phyloP scores from a whole-genome alignment of 1,140 invertebrate genomes.

The Dreissena rostriformis region DNA sequence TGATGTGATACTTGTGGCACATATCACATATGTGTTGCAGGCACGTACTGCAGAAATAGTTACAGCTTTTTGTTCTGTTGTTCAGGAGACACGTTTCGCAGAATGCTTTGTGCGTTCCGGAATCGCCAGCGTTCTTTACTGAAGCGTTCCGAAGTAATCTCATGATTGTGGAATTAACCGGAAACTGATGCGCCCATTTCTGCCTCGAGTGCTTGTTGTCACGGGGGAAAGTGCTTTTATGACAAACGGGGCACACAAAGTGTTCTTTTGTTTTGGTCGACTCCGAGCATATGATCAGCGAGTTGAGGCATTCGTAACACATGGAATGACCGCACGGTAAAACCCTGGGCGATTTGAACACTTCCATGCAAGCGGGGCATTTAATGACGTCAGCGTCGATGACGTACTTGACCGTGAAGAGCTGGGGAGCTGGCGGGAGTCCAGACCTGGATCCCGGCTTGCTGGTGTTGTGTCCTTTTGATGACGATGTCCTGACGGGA shows the following conservation, averaged over 20 bases:
- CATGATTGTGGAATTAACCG: constrained; percentile 28
- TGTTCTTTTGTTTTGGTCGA: constrained; percentile 32
- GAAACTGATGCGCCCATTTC: constrained; percentile 46
- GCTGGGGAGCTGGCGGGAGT: constrained; percentile 35
- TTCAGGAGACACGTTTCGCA: constrained; percentile 48
- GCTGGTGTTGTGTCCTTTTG: constrained; percentile 8
- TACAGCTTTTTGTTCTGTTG: constrained; percentile 16
- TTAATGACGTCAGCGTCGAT: constrained; percentile 49
- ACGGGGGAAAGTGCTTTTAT: constrained; percentile 30
- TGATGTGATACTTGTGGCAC: constrained; percentile 35
- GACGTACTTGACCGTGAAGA: constrained; percentile 17
- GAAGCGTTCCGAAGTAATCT: constrained; percentile 38
- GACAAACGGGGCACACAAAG: constrained; percentile 49
- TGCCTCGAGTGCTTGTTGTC: constrained; percentile 20
- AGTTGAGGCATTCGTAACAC: constrained; percentile 46
- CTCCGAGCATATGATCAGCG: constrained; percentile 26
- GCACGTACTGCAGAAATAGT: constrained; percentile 38
- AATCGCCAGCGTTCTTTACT: constrained; percentile 23
- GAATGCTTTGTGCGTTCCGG: constrained; percentile 38
- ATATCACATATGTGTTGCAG: constrained; percentile 45
- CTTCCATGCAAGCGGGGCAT: constrained; percentile 46
- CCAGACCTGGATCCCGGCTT: constrained; percentile 35
- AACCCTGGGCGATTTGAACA: constrained; percentile 50
- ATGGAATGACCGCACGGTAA: constrained; percentile 42
- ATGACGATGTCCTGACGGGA: not conserved